Evolutionary conservation across 2,113 vertebrate genomes (phyloP), one percentile per base, ranked within the genome.

Genomic region (Tenrec ecaudatus): DNA sequence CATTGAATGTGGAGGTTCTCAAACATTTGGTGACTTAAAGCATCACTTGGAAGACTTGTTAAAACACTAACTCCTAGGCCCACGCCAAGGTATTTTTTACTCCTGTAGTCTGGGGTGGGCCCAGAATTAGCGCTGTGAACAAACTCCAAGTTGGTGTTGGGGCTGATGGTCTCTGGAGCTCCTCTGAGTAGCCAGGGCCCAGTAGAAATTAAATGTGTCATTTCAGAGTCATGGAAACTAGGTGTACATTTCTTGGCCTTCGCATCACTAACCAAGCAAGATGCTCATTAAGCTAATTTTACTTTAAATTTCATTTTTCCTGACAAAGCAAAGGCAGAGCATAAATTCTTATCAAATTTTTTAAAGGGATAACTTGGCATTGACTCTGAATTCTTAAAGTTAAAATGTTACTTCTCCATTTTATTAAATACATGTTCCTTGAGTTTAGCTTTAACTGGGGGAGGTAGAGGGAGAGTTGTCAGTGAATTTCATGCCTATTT

Each of bases 361-460:
- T 93, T 97, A 96, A 96, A 95, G 96, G 95, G 97, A 98, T 96
- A 98, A 91, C 90, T 98, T 98, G 98, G 96, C 97, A 97, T 97
- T 95, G 96, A 96, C 85, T 97, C 95, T 96, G 96, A 97, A 97
- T 97, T 97, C 96, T 97, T 98, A 95, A 98, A 98, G 98, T 98
- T 96, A 97, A 98, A 98, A 98, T 98, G 96, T 96, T 97, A 98
- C 98, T 98, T 98, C 97, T 96, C 76, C 89, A 95, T 97, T 98
- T 97, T 97, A 97, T 97, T 97, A 97, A 98, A 97, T 97, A 97
- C 97, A 97, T 96, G 94, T 88, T 96, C 92, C 64, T 86, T 40
- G 69, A 83, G 77, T 90, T 96, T 86, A 73, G 73, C 93, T 96
- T 97, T 95, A 66, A 58, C 22, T 93, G 47, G 57, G 83, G 91